A percentile compares a stretch with the other conserved stretches of the same genome.
Evolutionary conservation across 1,140 invertebrate species (phyloP).

Genomic region (Drosophila dunni): DNA sequence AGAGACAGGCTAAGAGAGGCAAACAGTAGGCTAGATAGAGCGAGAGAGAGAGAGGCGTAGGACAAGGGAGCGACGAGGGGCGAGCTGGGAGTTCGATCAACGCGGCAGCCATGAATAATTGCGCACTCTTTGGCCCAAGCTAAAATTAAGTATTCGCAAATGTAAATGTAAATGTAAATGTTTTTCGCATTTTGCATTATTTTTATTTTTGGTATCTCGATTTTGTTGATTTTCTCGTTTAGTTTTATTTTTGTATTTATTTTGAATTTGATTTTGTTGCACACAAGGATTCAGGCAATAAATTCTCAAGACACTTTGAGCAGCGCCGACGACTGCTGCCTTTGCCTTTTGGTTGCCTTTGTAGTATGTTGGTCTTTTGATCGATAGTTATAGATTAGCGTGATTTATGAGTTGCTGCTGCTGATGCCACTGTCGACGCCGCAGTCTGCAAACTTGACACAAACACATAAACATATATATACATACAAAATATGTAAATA

Average conservation of each 20-base stretch:
- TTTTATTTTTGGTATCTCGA: constrained; percentile 16
- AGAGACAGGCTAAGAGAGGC: neutral
- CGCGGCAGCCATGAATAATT: constrained; percentile 64
- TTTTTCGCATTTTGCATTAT: constrained; percentile 50
- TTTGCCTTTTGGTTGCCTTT: neutral
- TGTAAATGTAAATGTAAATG: constrained; percentile 39
- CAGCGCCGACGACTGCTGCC: constrained; percentile 37
- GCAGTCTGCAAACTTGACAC: constrained; percentile 32
- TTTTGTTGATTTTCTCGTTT: constrained; percentile 3
- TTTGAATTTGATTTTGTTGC: constrained; percentile 10
- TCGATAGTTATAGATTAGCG: constrained; percentile 78
- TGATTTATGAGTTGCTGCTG: constrained; percentile 65
- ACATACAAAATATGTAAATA: constrained; percentile 14
- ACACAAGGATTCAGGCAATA: constrained; percentile 68
- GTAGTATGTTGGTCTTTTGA: constrained; percentile 51
- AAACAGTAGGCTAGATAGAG: neutral
- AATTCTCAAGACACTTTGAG: constrained; percentile 73
- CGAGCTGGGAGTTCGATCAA: constrained; percentile 39
- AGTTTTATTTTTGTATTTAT: constrained; percentile 25
- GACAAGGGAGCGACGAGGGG: neutral
- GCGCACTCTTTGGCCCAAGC: constrained; percentile 55
- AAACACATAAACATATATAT: constrained; percentile 26
- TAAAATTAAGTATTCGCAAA: constrained; percentile 47
- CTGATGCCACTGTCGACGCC: constrained; percentile 11
- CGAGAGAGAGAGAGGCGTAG: neutral